Conservation (phyloP, 2,888 invertebrate genomes). For the Hirtodrosophila trivittata region DNA sequence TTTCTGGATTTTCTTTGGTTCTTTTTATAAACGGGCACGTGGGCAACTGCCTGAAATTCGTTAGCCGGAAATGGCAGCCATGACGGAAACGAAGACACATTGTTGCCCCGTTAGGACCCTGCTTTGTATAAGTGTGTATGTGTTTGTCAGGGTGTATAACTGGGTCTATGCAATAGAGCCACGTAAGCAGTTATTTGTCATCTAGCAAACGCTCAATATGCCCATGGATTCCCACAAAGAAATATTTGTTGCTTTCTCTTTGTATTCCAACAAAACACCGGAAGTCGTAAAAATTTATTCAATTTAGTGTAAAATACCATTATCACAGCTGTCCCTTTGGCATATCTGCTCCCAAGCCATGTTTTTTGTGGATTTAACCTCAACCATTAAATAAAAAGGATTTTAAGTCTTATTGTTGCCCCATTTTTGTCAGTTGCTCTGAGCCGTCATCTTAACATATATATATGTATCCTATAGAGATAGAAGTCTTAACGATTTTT, state of each 20-base stretch:
- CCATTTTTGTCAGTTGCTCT: too few relatives aligned
- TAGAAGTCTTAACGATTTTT: too few relatives aligned
- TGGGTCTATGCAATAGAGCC: slow-evolving; percentile 18
- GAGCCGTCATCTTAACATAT: too few relatives aligned
- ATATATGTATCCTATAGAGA: too few relatives aligned
- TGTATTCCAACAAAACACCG: slow-evolving; percentile 49
- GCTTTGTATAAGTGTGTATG: slow-evolving; percentile 15
- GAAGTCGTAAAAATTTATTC: slow-evolving; percentile 71
- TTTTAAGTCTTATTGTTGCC: too few relatives aligned
- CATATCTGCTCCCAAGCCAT: slow-evolving; percentile 1
- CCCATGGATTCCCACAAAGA: slow-evolving; percentile 32
- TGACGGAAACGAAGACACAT: slow-evolving; percentile 77
- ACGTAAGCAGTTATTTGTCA: slow-evolving; percentile 68
- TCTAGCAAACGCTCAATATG: slow-evolving; percentile 57
- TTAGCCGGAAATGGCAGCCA: slow-evolving; percentile 71
- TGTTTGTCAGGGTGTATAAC: slow-evolving; percentile 22
- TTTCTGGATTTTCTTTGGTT: slow-evolving; percentile 20
- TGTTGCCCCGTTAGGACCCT: slow-evolving; percentile 50
- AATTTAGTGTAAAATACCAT: slow-evolving; percentile 54
- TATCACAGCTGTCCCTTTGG: slow-evolving; percentile 1
- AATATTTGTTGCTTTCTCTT: slow-evolving; percentile 42
- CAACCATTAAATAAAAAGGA: too few relatives aligned
- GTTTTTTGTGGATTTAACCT: not conserved
- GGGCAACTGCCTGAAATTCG: slow-evolving; percentile 59
- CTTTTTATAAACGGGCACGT: slow-evolving; percentile 50